Percentiles rank a stretch among this genome's conserved stretches.
These are phyloP conservation scores for Alosa sapidissima DNA, from an alignment of 2,797 vertebrate genomes.

Conservation along the genomic window DNA sequence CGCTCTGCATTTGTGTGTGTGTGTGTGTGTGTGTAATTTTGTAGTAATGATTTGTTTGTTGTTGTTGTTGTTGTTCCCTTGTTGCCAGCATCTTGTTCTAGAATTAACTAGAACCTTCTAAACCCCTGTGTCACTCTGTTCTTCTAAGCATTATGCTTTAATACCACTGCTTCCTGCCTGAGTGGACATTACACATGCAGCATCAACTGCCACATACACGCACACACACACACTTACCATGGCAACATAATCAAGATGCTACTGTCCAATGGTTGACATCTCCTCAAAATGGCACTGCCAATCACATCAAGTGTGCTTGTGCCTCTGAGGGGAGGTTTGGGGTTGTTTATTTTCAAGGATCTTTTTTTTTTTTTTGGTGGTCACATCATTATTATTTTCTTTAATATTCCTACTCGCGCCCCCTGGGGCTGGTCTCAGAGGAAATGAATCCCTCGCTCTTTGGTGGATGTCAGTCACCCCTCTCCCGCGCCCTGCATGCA, in stretches of 20 bases:
- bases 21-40: not conserved
- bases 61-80: not conserved
- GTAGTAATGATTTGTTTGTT: not conserved
- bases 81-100: constrained; percentile 1
- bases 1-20: not conserved
- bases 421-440: constrained; percentile 41
- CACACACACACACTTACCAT: constrained; percentile 24
- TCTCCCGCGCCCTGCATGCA: constrained; percentile 27
- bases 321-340: constrained; percentile 17
- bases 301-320: constrained; percentile 36
- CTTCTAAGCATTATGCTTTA: not conserved
- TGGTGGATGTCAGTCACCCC: constrained; percentile 43
- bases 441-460: constrained; percentile 38
- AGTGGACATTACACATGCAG: constrained; percentile 5
- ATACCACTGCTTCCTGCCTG: not conserved
- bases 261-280: constrained; percentile 27
- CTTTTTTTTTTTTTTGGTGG: constrained; percentile 11
- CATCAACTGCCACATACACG: not conserved
- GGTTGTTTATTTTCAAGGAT: constrained; percentile 22
- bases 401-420: constrained; percentile 46
- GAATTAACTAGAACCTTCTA: constrained; percentile 9
- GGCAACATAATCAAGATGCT: constrained; percentile 40
- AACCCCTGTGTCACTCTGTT: not conserved
- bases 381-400: constrained; percentile 29
- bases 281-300: constrained; percentile 48